Evolutionary conservation across 2,113 vertebrate species (phyloP), one percentile per base, ranked within the genome.

Genomic region (Eudorcas thomsonii): DNA sequence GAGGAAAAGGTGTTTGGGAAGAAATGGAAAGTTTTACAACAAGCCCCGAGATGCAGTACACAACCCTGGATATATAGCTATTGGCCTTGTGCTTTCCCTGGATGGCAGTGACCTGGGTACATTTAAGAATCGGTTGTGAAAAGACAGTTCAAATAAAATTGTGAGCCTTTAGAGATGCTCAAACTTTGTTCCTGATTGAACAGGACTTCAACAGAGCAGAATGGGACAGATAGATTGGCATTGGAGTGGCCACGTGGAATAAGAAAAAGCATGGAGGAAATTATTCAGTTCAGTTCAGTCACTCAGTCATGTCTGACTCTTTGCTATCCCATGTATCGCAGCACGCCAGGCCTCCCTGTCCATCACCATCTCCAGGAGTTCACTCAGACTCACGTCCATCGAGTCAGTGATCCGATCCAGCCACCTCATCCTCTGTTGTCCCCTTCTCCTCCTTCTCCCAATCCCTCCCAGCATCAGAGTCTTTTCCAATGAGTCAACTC

Each of bases 221-320:
- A 19, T 85, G 39, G 15, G 21, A 67, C 55, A 25, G 28, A 64
- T 19, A 80, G n/a, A 67, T 23, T 17, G 54, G n/a, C 23, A 8
- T 9, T 57, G 30, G 39, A 78, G 13, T 23, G 16, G 17, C 43
- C 39, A 33, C 0, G 0, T 23, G 36, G 14, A 45, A 8, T 25
- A 81, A 36, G 52, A 30, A 36, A 90, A 67, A 88, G 7, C 15
- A 39, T 39, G 64, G 39, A 45, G 21, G 86, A 90, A 60, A 74
- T 74, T 39, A 13, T 13, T 55, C 54, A 21, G 19, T 13, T 55
- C 54, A 21, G 19, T 21, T 55, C 19, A 55, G 54, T 55, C 2
- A 1, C 54, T 55, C 54, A 55, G 54, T 55, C 16, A 1, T 55
- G 19, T 55, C 54, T 1, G 19, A 55, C 54, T 55, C 54, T 21